Evolutionary conservation across 2,113 vertebrate genomes (phyloP).

Genomic region (Pionites leucogaster): DNA sequence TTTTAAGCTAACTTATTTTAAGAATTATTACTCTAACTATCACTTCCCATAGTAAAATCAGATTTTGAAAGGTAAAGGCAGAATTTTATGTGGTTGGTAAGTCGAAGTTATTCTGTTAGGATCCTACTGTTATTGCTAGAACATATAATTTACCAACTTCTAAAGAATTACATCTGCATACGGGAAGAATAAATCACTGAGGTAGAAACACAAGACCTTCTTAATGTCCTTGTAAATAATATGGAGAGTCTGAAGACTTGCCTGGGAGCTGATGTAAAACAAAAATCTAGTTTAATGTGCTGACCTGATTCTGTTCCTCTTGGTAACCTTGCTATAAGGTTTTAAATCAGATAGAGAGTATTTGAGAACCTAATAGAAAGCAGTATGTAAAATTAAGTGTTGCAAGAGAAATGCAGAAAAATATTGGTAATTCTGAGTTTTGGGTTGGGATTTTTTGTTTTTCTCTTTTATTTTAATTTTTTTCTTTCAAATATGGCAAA

Average conservation of each 20-base stretch:
- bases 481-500: not conserved
- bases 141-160: not conserved
- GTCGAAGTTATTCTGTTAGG: conserved; percentile 2
- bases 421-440: not conserved
- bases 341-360: not conserved
- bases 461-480: not conserved
- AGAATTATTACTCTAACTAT: not conserved
- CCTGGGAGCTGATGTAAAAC: conserved; percentile 2
- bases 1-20: not conserved
- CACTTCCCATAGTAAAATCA: not conserved
- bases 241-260: conserved; percentile 37
- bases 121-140: not conserved
- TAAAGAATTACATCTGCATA: conserved; percentile 36
- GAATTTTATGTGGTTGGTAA: conserved; percentile 1
- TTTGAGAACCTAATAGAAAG: not conserved
- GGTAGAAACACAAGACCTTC: conserved; percentile 11
- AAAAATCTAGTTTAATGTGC: conserved; percentile 33
- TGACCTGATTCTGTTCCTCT: conserved; percentile 54
- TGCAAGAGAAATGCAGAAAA: not conserved
- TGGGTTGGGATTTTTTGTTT: not conserved
- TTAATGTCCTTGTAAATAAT: conserved; percentile 54
- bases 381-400: not conserved
- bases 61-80: not conserved
- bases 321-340: conserved; percentile 12
- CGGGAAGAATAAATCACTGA: conserved; percentile 18